Evolutionary conservation across 2,113 vertebrate species (phyloP).

Genomic region (Rhynchomys soricoides): DNA sequence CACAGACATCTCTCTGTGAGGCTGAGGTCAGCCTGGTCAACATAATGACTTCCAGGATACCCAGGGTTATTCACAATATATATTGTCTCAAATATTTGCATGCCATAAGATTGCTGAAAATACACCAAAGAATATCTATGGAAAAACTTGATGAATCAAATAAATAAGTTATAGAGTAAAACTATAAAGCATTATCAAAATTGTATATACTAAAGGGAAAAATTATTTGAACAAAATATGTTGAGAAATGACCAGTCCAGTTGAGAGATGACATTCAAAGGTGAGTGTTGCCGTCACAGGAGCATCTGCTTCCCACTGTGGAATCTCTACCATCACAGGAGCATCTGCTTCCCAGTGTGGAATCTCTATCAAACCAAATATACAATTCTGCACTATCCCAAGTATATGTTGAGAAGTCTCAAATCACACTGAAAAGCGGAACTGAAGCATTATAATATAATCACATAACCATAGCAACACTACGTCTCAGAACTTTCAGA

Average conservation of each 20-base stretch:
- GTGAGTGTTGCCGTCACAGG: not conserved
- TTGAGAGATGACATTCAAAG: not conserved
- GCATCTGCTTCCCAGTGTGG: not conserved
- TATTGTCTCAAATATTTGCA: not conserved
- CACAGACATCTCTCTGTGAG: not conserved
- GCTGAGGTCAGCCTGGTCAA: not conserved
- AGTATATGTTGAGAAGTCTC: not conserved
- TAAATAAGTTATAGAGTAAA: not conserved
- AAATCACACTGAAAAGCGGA: not conserved
- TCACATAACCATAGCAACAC: not conserved
- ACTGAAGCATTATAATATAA: not conserved
- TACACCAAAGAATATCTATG: not conserved
- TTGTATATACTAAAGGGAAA: not conserved
- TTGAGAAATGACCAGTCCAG: not conserved
- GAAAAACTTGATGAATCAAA: not conserved
- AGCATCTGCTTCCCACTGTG: not conserved
- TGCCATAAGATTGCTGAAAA: not conserved
- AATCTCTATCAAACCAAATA: not conserved
- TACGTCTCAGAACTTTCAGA: not conserved
- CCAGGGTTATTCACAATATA: not conserved
- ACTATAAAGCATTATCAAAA: not conserved
- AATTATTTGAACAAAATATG: not conserved
- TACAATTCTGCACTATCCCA: not conserved
- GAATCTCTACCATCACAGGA: not conserved
- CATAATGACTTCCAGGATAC: not conserved